These are phyloP conservation scores for Ochropacha duplaris DNA, from an alignment of 2,888 invertebrate genomes.

Conservation along the genomic window DNA sequence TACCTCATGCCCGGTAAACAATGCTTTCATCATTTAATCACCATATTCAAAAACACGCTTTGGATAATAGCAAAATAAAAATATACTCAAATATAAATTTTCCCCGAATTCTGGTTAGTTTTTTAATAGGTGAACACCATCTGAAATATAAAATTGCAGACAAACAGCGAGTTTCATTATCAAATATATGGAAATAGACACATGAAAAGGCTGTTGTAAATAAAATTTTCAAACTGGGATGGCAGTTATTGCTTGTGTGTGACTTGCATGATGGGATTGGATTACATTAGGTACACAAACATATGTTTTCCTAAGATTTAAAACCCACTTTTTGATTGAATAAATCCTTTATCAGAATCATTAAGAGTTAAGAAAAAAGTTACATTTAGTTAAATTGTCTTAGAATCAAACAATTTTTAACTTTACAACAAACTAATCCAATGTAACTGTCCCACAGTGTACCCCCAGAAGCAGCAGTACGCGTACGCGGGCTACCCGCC, in stretches of 20 bases:
- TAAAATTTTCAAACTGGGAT: constrained; percentile 8
- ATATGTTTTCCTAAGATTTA: not conserved
- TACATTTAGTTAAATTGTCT: not conserved
- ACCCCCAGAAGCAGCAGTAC: constrained; percentile 97
- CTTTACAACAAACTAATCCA: not conserved
- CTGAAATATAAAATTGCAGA: not conserved
- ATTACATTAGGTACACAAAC: not conserved
- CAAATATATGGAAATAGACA: not conserved
- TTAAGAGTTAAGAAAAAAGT: too few relatives aligned
- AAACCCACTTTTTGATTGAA: too few relatives aligned
- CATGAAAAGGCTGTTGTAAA: constrained; percentile 16
- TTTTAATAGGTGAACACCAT: not conserved
- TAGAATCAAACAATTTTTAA: not conserved
- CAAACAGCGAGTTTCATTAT: not conserved
- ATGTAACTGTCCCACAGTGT: constrained; percentile 83
- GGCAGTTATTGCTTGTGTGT: constrained; percentile 2
- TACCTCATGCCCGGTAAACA: constrained; percentile 96
- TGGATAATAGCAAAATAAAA: not conserved
- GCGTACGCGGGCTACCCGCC: constrained; percentile 95
- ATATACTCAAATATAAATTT: too few relatives aligned
- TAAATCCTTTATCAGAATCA: too few relatives aligned
- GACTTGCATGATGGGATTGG: constrained; percentile 3
- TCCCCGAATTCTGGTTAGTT: too few relatives aligned
- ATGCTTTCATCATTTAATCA: constrained; percentile 36
- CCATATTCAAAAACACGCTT: not conserved